Conservation (phyloP, 2,888 invertebrate species). For the Atherix ibis region DNA sequence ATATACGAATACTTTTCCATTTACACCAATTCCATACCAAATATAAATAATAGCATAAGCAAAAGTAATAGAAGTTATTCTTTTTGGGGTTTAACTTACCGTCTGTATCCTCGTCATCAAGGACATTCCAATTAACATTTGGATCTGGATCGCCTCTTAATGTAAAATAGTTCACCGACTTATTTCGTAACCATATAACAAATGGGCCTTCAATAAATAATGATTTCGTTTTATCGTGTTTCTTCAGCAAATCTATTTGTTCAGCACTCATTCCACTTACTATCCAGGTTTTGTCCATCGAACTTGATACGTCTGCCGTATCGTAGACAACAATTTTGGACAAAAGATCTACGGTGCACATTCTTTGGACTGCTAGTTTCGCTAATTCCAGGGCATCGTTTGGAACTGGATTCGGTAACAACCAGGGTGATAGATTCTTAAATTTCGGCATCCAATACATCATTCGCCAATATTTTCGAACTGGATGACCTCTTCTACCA, state of each 20-base stretch:
- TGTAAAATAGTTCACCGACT: conserved; percentile 67
- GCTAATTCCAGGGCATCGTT: conserved; percentile 62
- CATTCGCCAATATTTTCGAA: conserved; percentile 65
- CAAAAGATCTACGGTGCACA: conserved; percentile 65
- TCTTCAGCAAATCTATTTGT: conserved; percentile 52
- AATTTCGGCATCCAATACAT: conserved; percentile 93
- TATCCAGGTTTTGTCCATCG: conserved; percentile 82
- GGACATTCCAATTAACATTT: conserved; percentile 25
- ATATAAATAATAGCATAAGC: too few species aligned
- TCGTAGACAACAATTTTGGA: conserved; percentile 48
- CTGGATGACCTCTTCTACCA: conserved; percentile 56
- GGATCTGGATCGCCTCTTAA: conserved; percentile 53
- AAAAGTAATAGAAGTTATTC: too few species aligned
- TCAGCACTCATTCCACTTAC: conserved; percentile 69
- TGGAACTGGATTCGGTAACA: conserved; percentile 61
- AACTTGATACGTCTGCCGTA: conserved; percentile 56
- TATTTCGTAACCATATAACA: conserved; percentile 58
- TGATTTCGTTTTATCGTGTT: conserved; percentile 45
- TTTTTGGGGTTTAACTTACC: too few species aligned
- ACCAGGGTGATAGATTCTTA: conserved; percentile 76
- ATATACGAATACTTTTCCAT: too few species aligned
- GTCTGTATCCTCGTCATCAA: conserved; percentile 46
- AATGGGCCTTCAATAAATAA: conserved; percentile 77
- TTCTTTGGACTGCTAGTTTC: conserved; percentile 64
- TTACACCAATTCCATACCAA: too few species aligned